Conservation (phyloP, 2,113 vertebrate genomes). For the Setophaga kirtlandii region DNA sequence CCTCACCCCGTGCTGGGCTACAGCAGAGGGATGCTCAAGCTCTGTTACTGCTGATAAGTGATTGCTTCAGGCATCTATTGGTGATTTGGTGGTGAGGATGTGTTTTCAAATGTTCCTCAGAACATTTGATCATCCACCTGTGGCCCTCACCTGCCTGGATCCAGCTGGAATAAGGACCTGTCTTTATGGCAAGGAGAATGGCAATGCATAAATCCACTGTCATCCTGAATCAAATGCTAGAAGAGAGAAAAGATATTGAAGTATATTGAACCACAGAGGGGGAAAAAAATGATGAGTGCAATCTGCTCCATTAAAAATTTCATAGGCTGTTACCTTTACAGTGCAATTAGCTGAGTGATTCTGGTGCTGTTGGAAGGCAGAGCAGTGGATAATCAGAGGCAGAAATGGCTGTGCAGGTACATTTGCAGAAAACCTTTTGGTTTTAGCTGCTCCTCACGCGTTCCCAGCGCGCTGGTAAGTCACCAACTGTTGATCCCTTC, state of each 20-base stretch:
- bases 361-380: neutral
- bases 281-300: neutral
- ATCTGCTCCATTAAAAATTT: conserved; percentile 57
- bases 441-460: neutral
- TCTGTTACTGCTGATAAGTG: neutral
- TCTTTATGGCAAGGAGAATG: neutral
- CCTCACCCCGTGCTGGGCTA: neutral
- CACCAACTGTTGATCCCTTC: neutral
- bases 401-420: neutral
- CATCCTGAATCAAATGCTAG: neutral
- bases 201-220: neutral
- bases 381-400: neutral
- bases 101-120: neutral
- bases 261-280: conserved; percentile 13
- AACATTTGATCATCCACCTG: neutral
- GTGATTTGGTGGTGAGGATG: neutral
- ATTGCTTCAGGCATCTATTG: neutral
- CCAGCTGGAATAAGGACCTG: neutral
- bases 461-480: rapidly evolving
- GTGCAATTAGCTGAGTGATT: conserved; percentile 48
- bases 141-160: neutral
- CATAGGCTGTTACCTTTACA: conserved; percentile 48
- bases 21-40: neutral
- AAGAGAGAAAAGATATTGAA: conserved; percentile 8
- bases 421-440: neutral